These are phyloP conservation scores for Arothron firmamentum DNA, from an alignment of 2,113 vertebrate species.

Conservation along the genomic window DNA sequence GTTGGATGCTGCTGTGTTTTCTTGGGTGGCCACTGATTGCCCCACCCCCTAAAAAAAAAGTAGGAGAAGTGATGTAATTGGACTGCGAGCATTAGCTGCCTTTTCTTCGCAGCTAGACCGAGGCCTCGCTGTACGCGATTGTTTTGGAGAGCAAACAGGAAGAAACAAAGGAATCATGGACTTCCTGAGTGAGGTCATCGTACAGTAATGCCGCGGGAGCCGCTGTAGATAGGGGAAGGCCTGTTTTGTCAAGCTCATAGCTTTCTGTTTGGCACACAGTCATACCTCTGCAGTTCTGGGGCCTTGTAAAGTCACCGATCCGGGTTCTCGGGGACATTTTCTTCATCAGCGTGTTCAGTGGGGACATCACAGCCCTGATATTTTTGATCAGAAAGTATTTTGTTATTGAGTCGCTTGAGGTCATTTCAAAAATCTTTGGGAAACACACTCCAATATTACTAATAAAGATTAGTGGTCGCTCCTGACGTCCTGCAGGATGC, in stretches of 20 bases:
- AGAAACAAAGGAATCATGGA: slow-evolving; percentile 72
- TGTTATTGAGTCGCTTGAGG: slow-evolving; percentile 1
- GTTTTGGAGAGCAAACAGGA: slow-evolving; percentile 68
- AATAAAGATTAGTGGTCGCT: slow-evolving; percentile 20
- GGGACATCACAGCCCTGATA: slow-evolving; percentile 29
- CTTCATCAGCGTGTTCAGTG: slow-evolving; percentile 45
- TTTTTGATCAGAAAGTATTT: slow-evolving; percentile 38
- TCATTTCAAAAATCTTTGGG: background rate
- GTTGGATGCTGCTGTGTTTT: slow-evolving; percentile 7
- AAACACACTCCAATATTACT: slow-evolving; percentile 14
- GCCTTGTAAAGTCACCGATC: slow-evolving; percentile 65
- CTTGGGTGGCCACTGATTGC: slow-evolving; percentile 2
- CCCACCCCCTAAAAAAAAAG: background rate
- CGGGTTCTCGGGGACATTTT: slow-evolving; percentile 53
- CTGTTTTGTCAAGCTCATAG: slow-evolving; percentile 69
- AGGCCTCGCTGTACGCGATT: slow-evolving; percentile 62
- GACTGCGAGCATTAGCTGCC: slow-evolving; percentile 12
- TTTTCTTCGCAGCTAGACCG: slow-evolving; percentile 18
- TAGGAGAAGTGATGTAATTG: background rate
- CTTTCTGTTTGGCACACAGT: slow-evolving; percentile 62
- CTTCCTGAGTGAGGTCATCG: slow-evolving; percentile 75
- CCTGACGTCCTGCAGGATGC: slow-evolving; percentile 5
- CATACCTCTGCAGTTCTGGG: slow-evolving; percentile 55
- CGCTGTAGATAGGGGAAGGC: slow-evolving; percentile 60
- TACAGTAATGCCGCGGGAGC: slow-evolving; percentile 53